Conservation (phyloP, 2,888 invertebrate species). For the Tryphoninae sp. region DNA sequence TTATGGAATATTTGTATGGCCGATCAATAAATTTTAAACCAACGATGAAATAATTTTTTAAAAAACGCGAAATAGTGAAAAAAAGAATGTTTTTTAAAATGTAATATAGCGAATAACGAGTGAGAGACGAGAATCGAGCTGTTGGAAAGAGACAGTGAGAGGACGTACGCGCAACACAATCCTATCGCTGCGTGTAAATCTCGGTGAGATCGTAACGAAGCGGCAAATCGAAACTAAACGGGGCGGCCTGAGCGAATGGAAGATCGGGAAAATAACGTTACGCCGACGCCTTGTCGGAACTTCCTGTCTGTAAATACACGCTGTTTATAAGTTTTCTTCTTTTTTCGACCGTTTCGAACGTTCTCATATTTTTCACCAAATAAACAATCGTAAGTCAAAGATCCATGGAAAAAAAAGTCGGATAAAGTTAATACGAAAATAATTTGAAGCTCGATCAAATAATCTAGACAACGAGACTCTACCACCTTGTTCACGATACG, state of each 20-base stretch:
- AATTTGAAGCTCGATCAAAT: too few relatives aligned
- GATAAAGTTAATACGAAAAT: too few relatives aligned
- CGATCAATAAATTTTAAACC: background rate
- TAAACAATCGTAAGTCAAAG: too few relatives aligned
- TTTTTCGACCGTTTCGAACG: too few relatives aligned
- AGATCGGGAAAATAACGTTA: constrained; percentile 65
- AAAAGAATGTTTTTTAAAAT: background rate
- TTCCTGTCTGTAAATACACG: constrained; percentile 48
- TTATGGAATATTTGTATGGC: background rate
- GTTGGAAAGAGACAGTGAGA: constrained; percentile 5
- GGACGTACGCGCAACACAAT: constrained; percentile 73
- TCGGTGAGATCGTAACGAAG: constrained; percentile 77
- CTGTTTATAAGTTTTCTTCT: background rate
- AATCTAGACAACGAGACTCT: too few relatives aligned
- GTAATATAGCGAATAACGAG: background rate
- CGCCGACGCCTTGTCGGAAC: constrained; percentile 58
- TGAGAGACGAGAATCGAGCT: constrained; percentile 56
- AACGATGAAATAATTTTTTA: background rate
- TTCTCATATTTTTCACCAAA: too few relatives aligned
- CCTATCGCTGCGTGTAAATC: constrained; percentile 78
- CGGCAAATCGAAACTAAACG: constrained; percentile 80
- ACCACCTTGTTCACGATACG: too few relatives aligned
- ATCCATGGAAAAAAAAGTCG: too few relatives aligned
- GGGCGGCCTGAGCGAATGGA: constrained; percentile 63
- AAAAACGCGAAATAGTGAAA: background rate